Percentiles rank a stretch among this genome's conserved stretches.
These are phyloP conservation scores for Protobothrops flavoviridis DNA, from an alignment of 2,113 vertebrate species.

Conservation along the genomic window DNA sequence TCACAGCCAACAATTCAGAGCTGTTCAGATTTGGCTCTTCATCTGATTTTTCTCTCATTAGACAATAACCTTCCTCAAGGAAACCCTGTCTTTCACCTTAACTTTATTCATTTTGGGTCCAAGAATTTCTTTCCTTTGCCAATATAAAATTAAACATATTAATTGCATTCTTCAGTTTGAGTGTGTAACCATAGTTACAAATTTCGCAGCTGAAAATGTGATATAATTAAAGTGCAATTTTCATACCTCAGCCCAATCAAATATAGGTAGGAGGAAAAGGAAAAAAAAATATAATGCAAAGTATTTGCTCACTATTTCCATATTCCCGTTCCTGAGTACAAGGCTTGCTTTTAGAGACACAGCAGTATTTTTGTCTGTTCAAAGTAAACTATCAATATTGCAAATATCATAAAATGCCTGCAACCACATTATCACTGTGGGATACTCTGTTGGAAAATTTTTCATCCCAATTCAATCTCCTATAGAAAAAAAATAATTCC, in stretches of 20 bases:
- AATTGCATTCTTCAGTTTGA: background rate
- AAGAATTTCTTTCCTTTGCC: background rate
- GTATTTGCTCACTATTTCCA: background rate
- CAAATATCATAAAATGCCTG: background rate
- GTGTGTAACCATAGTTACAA: constrained; percentile 3
- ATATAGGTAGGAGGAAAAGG: background rate
- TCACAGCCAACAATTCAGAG: background rate
- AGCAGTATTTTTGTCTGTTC: background rate
- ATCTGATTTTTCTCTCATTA: background rate
- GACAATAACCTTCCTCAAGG: background rate
- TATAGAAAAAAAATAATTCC: background rate
- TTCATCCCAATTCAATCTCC: background rate
- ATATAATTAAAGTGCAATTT: background rate
- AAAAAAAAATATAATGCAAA: background rate
- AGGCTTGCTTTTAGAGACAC: background rate
- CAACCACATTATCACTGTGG: background rate
- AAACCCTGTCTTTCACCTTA: background rate
- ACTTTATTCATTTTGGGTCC: background rate
- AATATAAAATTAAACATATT: background rate
- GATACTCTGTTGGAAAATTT: background rate
- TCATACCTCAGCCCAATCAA: background rate
- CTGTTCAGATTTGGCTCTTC: background rate
- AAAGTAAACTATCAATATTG: background rate
- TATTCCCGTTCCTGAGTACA: background rate
- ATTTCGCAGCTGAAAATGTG: constrained; percentile 6